Base-by-base conservation (phyloP, 2,888 invertebrate genomes). In the Rhamnusium bicolor region DNA sequence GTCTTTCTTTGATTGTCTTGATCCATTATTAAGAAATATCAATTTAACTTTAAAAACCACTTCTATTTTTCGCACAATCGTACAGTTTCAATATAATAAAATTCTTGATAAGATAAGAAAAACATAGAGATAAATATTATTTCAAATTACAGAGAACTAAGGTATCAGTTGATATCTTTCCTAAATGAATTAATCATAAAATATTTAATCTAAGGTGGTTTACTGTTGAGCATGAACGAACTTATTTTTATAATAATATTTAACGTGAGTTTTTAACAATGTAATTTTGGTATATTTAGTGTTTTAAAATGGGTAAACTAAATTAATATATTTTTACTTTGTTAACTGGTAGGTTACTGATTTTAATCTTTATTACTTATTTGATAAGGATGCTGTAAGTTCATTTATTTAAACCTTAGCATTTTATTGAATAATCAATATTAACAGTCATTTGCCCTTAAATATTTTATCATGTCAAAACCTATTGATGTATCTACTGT, bases 1-100 rank as follows among this genome's bases (percentile, higher is more conserved):
- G 71, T 40, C 67, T 77, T 71, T 71, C 77, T 77, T 75, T 75
- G 12, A 51, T 62, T 6, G 49, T 53, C 62, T 7, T 69, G 70
- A 18, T 67, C 68, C 69, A 71, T 74, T 60, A 16, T 58, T 16
- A 19, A 21, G n/a, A 12, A 46, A 49, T 46, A 56, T 47, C 27
- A 71, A 60, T 40, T 40, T n/a, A 1, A 40, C 63, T 29, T 18
- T n/a, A 8, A 47, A 7, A 32, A 65, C 1, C 24, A 19, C 29
- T 29, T 12, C 24, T 7, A 29, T 49, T 29, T 29, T 51, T 29
- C 10, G n/a, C 53, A 12, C 32, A 40, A 21, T 53, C 53, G 51
- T 19, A 14, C 53, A 40, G 24, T 24, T 62, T 47, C 16, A 60
- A 58, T 60, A 53, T 51, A 32, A 51, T 32, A 40, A 61, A 6